Base-by-base conservation (phyloP, 2,888 invertebrate genomes). In the Eristalis tenax region DNA sequence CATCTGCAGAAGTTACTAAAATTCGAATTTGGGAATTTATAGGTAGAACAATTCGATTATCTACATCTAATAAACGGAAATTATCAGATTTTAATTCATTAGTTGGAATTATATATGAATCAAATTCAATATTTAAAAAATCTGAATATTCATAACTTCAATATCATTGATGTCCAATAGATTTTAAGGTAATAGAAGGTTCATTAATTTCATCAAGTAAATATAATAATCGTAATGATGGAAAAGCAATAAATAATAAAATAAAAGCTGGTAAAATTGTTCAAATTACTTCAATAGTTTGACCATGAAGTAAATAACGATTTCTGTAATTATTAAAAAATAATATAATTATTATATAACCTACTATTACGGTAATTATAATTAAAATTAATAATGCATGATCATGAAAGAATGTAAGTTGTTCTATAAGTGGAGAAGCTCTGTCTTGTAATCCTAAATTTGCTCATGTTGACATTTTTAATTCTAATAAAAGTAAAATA, bases 81-180 rank as follows among this genome's bases (percentile, higher is more conserved):
- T 92, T 92, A 90, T 93, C 92, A 4, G 28, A 32, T 13, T 90
- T 88, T 91, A 94, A 85, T 91, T 93, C 91, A 89, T 92, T 91
- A 43, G 92, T 91, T 75, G 94, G 94, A 15, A 94, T 94, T 94
- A 95, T 95, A 91, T 94, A 95, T 6, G 94, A 95, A 89, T 95
- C 94, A 94, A 95, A 95, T 94, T 94, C 94, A 91, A 94, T 92
- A 91, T 94, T 93, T 90, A 93, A 90, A 91, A 95, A 95, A 91
- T 95, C 95, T 70, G 94, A 94, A 89, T 95, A 95, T 94, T 95
- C 95, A 93, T 95, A 95, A 0, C 94, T 94, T 95, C 95, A 95
- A 85, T 95, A 95, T 94, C 95, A 95, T 94, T 95, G 95, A 91
- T 95, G 95, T 0, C 95, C 95, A 92, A 95, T 94, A 35, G 94